These are phyloP conservation scores for Solenodon paradoxus DNA, from an alignment of 2,113 vertebrate genomes.

Conservation along the genomic window DNA sequence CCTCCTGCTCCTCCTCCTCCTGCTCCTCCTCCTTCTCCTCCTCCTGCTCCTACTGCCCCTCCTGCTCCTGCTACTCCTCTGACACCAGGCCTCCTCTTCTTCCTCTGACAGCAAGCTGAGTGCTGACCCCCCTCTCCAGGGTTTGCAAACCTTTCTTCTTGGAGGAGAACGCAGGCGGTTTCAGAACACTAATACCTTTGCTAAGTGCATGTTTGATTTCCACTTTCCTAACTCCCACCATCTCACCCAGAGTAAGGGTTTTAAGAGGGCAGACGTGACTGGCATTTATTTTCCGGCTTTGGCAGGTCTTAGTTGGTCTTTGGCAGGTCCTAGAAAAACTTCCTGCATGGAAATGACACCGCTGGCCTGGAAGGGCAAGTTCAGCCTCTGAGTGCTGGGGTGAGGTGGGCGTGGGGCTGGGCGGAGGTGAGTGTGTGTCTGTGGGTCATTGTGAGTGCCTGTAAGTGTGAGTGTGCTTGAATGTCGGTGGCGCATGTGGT, in stretches of 20 bases:
- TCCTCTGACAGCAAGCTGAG: too few relatives aligned
- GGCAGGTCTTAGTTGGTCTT: conserved; percentile 50
- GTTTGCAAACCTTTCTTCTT: neutral
- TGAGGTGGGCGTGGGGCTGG: neutral
- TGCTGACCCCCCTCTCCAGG: neutral
- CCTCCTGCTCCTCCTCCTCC: too few relatives aligned
- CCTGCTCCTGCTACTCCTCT: too few relatives aligned
- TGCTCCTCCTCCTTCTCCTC: too few relatives aligned
- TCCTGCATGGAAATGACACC: too few relatives aligned
- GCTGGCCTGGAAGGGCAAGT: neutral
- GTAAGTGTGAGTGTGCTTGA: neutral
- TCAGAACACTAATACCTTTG: too few relatives aligned
- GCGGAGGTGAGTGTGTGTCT: too few relatives aligned
- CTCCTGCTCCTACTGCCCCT: too few relatives aligned
- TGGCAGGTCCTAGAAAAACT: too few relatives aligned
- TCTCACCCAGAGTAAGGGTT: neutral
- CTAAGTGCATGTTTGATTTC: neutral
- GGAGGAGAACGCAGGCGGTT: neutral
- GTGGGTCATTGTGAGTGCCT: fast-evolving
- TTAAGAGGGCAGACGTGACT: conserved; percentile 12
- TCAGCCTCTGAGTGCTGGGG: neutral
- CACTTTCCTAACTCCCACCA: neutral
- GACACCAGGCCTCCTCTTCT: too few relatives aligned
- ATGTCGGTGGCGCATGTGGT: neutral
- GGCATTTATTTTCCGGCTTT: conserved; percentile 64